Evolutionary conservation across 30 jellyfish, hydroid and myxozoan species (phyloP), one percentile per base, ranked within the genome.

Genomic region (Cassiopea andromeda): DNA sequence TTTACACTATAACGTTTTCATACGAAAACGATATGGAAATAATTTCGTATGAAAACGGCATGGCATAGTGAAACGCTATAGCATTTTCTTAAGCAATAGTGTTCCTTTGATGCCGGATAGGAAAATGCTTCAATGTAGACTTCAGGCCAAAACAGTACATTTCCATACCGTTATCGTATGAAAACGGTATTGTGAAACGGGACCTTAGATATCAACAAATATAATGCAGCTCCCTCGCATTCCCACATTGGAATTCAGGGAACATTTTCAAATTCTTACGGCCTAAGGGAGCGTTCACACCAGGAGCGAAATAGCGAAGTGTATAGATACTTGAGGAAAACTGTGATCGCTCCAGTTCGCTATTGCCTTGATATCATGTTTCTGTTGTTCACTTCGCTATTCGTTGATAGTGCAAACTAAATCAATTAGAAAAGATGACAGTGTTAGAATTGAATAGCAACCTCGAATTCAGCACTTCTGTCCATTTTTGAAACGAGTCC

Each of bases 401-500:
- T 54, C 64, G 10, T 54, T 6, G 10, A 54, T 0, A 3, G 64
- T 54, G 64, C 64, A 6, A 3, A 54, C 0, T 10, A 54, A 54
- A 54, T 54, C 64, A 54, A 54, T 54, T 3, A 54, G 0, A 3
- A 50, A 54, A 54, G 12, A 3, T 54, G 10, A 54, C 0, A 54
- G 7, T 10, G 7, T 3, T 54, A 3, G 10, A 54, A 54, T 0
- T 0, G 12, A 6, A 54, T 3, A 54, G 1, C 15, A 61, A 89
- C 92, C 92, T 81, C 15, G 84, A 81, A 74, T 96, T 96, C n/a
- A 96, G 87, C 13, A 94, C 92, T 66, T 90, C 96, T 9, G 93
- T 90, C 82, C 96, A 95, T 70, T 92, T 96, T 50, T 73, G 91
- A 73, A 91, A 91, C 57, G 84, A 90, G 58, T 92, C 95, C 48